Conservation (phyloP, 2,113 vertebrate species). For the Hippocampus barbouri region DNA sequence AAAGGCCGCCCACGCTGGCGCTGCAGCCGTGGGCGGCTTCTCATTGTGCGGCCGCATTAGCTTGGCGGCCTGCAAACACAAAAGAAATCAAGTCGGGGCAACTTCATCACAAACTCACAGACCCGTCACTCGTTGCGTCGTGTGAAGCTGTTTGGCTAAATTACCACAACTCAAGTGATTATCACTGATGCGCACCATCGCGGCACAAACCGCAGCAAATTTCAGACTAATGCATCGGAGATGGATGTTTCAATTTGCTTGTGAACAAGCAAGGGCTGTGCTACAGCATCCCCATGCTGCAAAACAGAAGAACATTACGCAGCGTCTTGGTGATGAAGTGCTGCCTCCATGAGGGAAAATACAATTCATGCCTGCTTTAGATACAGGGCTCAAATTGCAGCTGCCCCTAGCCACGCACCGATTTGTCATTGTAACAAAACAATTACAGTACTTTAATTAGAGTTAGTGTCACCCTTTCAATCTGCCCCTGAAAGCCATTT, state of each 20-base stretch:
- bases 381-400: too few relatives aligned
- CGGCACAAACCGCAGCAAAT: neutral
- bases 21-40: constrained; percentile 48
- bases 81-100: constrained; percentile 44
- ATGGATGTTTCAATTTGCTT: neutral
- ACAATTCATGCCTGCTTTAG: too few relatives aligned
- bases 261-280: neutral
- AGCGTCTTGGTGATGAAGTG: neutral
- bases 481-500: neutral
- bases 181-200: neutral
- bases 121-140: constrained; percentile 25
- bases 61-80: constrained; percentile 47
- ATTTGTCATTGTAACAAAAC: too few relatives aligned
- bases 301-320: neutral
- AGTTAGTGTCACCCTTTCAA: neutral
- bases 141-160: constrained; percentile 10
- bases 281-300: neutral
- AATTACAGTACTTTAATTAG: too few relatives aligned
- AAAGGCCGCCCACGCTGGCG: constrained; percentile 52
- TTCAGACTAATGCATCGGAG: constrained; percentile 3
- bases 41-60: constrained; percentile 51
- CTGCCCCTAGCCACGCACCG: too few relatives aligned
- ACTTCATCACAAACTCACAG: constrained; percentile 32
- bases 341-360: neutral
- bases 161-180: constrained; percentile 2